Conservation (phyloP, 2,113 vertebrate species). For the Peromyscus maniculatus region DNA sequence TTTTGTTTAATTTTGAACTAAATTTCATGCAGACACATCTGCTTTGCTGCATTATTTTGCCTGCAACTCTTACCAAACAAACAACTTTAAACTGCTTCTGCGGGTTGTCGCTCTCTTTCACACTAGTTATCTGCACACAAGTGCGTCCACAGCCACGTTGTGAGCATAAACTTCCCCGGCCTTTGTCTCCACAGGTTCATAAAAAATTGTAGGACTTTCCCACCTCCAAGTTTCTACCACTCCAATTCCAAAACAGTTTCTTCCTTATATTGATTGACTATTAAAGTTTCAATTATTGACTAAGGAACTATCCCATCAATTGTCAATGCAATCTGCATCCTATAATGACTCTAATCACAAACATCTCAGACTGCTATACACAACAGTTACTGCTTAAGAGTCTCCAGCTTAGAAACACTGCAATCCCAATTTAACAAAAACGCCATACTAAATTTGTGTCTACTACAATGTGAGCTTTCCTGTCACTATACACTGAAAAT, state of each 20-base stretch:
- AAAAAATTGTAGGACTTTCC: background rate
- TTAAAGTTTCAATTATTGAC: background rate
- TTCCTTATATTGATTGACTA: background rate
- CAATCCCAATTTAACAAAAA: background rate
- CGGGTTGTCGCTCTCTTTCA: background rate
- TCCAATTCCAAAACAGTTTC: background rate
- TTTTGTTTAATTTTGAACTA: background rate
- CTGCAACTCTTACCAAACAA: background rate
- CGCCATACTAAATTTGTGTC: background rate
- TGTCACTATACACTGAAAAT: background rate
- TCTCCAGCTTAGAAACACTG: background rate
- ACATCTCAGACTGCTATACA: background rate
- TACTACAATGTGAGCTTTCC: constrained; percentile 16
- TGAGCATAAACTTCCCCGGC: background rate
- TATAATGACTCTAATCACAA: background rate
- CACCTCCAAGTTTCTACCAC: background rate
- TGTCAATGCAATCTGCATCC: background rate
- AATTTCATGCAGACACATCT: background rate
- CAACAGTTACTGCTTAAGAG: background rate
- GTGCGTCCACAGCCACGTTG: rapidly evolving
- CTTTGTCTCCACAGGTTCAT: background rate
- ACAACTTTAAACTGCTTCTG: background rate
- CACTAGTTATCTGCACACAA: background rate
- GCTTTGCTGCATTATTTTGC: background rate
- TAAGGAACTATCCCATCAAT: background rate